phyloP scores from a whole-genome alignment of 2,797 vertebrate species.

The Trachops cirrhosus region DNA sequence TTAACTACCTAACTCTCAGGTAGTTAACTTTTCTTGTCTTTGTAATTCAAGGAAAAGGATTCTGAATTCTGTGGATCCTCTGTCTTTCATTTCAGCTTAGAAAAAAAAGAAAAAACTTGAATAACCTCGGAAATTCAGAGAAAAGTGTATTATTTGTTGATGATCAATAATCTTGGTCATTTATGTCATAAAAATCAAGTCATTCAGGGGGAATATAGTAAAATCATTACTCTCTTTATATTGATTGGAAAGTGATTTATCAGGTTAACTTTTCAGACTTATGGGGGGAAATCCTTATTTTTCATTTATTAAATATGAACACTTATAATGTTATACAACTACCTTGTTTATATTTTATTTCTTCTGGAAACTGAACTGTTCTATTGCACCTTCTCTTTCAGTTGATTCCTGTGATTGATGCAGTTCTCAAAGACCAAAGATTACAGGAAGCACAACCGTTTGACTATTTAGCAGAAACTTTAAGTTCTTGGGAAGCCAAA shows the following conservation, averaged over 20 bases:
- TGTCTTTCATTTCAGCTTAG: background rate
- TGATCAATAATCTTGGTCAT: background rate
- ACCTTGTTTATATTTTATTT: background rate
- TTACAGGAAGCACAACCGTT: constrained; percentile 92
- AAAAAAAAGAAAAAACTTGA: background rate
- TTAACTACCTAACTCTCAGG: too few relatives aligned
- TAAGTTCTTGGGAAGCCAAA: constrained; percentile 93
- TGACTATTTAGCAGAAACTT: constrained; percentile 88
- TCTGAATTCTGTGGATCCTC: background rate
- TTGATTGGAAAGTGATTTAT: constrained; percentile 4
- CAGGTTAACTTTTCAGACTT: background rate
- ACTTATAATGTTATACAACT: background rate
- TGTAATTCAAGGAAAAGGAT: background rate
- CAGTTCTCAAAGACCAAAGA: constrained; percentile 85
- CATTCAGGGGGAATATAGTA: background rate
- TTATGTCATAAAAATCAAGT: background rate
- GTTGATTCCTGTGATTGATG: constrained; percentile 90
- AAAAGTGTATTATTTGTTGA: background rate
- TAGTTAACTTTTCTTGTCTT: background rate
- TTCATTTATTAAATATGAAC: constrained; percentile 24
- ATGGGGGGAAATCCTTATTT: background rate
- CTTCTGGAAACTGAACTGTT: background rate
- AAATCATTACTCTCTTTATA: constrained; percentile 8
- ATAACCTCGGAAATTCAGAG: background rate
- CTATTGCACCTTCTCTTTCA: constrained; percentile 74